Percentiles rank a stretch among this genome's conserved stretches.
These are phyloP conservation scores for Eulemur mongoz DNA, from an alignment of 2,797 vertebrate species.

Conservation along the genomic window DNA sequence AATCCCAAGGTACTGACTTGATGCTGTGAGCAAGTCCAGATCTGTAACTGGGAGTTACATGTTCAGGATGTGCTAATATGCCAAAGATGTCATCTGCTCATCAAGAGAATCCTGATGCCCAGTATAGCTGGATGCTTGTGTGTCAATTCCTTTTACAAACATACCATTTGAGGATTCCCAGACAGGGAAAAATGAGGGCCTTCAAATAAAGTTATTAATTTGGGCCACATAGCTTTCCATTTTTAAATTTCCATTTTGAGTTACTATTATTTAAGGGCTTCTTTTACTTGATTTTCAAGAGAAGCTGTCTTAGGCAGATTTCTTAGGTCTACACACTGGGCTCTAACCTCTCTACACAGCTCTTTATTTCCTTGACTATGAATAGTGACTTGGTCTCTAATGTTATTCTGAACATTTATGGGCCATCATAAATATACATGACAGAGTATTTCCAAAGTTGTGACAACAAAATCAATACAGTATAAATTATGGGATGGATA, in stretches of 20 bases:
- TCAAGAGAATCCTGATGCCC: conserved; percentile 67
- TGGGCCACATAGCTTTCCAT: not conserved
- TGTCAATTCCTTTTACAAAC: conserved; percentile 71
- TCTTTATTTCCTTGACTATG: not conserved
- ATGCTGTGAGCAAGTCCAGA: conserved; percentile 44
- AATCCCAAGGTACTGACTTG: conserved; percentile 55
- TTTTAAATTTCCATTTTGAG: conserved; percentile 44
- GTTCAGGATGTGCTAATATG: conserved; percentile 53
- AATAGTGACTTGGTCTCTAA: conserved; percentile 44
- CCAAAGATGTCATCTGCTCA: conserved; percentile 56
- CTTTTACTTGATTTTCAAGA: conserved; percentile 41
- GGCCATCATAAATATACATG: conserved; percentile 44
- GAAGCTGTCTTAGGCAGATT: conserved; percentile 14
- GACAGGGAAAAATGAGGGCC: conserved; percentile 35
- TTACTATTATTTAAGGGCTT: conserved; percentile 29
- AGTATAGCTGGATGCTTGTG: conserved; percentile 65
- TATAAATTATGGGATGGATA: conserved; percentile 44
- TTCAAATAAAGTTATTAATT: conserved; percentile 44
- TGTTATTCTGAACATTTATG: conserved; percentile 57
- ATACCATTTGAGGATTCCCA: conserved; percentile 55
- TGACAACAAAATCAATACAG: conserved; percentile 59
- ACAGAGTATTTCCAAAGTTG: conserved; percentile 53
- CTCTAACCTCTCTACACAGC: not conserved
- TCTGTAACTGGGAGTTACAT: conserved; percentile 56
- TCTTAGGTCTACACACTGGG: not conserved